phyloP scores from a whole-genome alignment of 2,113 vertebrate genomes.

The Orientallactaga bullata region DNA sequence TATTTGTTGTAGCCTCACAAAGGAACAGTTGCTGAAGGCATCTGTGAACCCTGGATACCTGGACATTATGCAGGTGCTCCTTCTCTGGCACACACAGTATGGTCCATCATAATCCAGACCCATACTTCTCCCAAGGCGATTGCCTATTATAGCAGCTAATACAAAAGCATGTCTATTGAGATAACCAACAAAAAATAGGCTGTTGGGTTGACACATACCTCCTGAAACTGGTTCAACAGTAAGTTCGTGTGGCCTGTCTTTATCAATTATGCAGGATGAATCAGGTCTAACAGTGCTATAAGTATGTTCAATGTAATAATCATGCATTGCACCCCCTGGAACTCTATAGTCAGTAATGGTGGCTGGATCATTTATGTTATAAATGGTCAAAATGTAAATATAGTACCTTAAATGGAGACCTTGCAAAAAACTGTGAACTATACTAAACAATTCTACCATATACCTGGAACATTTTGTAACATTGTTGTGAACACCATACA shows the following conservation, averaged over 20 bases:
- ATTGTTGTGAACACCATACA: background rate
- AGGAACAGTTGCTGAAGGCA: slow-evolving; percentile 82
- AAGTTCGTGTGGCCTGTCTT: fast-evolving
- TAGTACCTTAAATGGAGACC: background rate
- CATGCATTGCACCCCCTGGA: fast-evolving
- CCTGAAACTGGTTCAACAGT: fast-evolving
- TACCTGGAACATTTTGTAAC: background rate
- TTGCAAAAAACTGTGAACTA: slow-evolving; percentile 11
- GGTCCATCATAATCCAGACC: background rate
- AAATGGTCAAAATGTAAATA: background rate
- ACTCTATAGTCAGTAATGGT: fast-evolving
- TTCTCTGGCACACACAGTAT: slow-evolving; percentile 66
- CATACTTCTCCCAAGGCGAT: slow-evolving; percentile 61
- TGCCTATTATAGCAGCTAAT: background rate
- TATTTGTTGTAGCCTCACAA: fast-evolving
- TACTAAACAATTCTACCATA: background rate
- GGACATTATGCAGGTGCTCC: slow-evolving; percentile 76
- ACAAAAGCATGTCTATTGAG: fast-evolving
- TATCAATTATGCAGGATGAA: fast-evolving
- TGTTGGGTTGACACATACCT: fast-evolving
- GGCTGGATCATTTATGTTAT: fast-evolving
- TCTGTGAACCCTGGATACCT: background rate
- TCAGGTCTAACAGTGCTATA: fast-evolving
- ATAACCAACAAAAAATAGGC: fast-evolving
- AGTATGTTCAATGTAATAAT: fast-evolving